Conservation (phyloP, 2,888 invertebrate genomes). For the Caradrina clavipalpis region DNA sequence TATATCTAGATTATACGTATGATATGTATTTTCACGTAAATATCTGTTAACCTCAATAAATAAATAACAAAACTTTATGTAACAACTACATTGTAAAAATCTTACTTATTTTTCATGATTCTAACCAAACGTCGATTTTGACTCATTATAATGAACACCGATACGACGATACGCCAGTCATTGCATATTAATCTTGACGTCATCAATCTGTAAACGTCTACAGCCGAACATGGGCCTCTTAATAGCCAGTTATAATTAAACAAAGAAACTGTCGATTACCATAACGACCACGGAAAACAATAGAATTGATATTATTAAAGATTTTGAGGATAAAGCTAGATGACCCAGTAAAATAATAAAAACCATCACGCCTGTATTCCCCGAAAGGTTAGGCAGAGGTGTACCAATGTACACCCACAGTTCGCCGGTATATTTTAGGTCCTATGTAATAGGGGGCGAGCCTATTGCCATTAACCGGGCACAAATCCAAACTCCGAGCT, state of each 20-base stretch:
- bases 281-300: slow-evolving; percentile 12
- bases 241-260: not conserved
- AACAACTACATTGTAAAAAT: not conserved
- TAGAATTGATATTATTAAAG: slow-evolving; percentile 1
- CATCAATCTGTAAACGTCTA: slow-evolving; percentile 7
- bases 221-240: not conserved
- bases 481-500: no score
- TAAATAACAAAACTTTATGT: no score
- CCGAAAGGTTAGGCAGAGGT: no score
- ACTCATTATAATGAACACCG: not conserved
- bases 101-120: not conserved
- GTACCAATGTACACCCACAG: no score
- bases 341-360: no score
- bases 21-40: no score
- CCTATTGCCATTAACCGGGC: no score
- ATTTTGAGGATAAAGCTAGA: not conserved
- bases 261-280: slow-evolving; percentile 9
- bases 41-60: not conserved
- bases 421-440: no score
- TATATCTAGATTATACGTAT: no score
- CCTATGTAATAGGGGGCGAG: no score
- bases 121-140: not conserved
- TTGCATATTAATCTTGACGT: slow-evolving; percentile 27
- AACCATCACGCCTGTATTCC: no score
- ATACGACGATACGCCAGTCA: not conserved